Conservation (phyloP, 2,113 vertebrate genomes). For the Fulmarus glacialis region DNA sequence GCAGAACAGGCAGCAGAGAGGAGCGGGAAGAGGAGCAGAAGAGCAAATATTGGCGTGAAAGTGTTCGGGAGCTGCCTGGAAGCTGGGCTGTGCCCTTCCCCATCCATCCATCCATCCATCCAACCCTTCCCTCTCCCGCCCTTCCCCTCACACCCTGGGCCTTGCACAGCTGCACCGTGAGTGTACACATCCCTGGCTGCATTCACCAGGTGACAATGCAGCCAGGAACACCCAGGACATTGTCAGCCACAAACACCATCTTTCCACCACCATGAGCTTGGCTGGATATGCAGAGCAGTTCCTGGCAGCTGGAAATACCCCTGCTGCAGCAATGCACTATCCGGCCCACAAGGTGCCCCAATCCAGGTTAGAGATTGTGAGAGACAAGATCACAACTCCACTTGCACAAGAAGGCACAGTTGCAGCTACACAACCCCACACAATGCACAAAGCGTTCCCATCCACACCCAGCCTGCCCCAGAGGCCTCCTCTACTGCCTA, state of each 20-base stretch:
- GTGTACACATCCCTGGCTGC: not conserved
- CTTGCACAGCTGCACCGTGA: not conserved
- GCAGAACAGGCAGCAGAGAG: slow-evolving; percentile 1
- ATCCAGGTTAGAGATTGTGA: not conserved
- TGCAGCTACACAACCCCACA: not conserved
- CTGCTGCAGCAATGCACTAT: not conserved
- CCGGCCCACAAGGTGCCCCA: not conserved
- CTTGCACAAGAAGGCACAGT: not conserved
- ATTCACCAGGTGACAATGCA: not conserved
- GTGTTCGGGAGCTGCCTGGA: not conserved
- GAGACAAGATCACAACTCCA: not conserved
- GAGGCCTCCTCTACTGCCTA: not conserved
- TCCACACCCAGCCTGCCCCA: not conserved
- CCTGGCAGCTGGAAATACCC: not conserved
- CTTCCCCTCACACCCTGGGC: not conserved
- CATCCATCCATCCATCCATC: not conserved
- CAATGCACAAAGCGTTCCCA: not conserved
- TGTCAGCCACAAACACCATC: not conserved
- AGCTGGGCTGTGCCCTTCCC: not conserved
- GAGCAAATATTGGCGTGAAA: not conserved
- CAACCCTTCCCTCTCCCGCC: not conserved
- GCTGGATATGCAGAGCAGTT: not conserved
- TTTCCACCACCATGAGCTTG: not conserved
- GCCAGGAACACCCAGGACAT: not conserved
- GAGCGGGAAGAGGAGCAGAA: slow-evolving; percentile 33